Base-by-base conservation (phyloP, 2,113 vertebrate species). In the Coturnix japonica region DNA sequence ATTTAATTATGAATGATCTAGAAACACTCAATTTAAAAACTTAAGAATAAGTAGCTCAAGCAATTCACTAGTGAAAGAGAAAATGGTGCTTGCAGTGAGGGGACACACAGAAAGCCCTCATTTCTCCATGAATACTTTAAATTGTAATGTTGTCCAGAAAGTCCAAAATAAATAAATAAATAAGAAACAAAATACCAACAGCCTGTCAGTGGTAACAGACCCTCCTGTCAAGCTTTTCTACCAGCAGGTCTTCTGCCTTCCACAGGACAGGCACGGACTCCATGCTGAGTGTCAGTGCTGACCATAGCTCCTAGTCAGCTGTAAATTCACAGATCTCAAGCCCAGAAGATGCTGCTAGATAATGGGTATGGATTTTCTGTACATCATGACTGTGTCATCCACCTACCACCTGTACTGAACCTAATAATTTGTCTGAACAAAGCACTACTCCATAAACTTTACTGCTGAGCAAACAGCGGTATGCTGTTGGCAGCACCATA, bases 391-490 rank as follows among this genome's bases (percentile, higher is more conserved):
- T 81, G 49, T 78, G 91, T 90, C 80, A 86, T 69, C 88, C 83
- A 84, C 80, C 83, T 86, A 66, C 80, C 88, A 87, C 92, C 92
- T 95, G 81, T 72, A 44, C 86, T 41, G 74, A 89, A 63, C 49
- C 89, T 89, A 84, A 93, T 81, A 63, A 94, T 92, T 93, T 91
- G 61, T 87, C 74, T 89, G 91, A 92, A 91, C 93, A 85, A 93
- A 94, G 87, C 81, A 76, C 63, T 84, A 79, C 63, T 89, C 84
- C 89, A 93, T 94, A 91, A 95, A 96, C 66, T 89, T 94, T 79
- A 93, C 91, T 92, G 95, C 94, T 94, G 94, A 94, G 91, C 91
- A 94, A 94, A 96, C 89, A 91, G 74, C 81, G 22, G 60, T 39
- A 18, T 1, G 1, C 77, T 65, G 47, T 19, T 89, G 81, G 84